These are phyloP conservation scores for Cherax quadricarinatus DNA, from an alignment of 1,140 invertebrate genomes.

Conservation along the genomic window DNA sequence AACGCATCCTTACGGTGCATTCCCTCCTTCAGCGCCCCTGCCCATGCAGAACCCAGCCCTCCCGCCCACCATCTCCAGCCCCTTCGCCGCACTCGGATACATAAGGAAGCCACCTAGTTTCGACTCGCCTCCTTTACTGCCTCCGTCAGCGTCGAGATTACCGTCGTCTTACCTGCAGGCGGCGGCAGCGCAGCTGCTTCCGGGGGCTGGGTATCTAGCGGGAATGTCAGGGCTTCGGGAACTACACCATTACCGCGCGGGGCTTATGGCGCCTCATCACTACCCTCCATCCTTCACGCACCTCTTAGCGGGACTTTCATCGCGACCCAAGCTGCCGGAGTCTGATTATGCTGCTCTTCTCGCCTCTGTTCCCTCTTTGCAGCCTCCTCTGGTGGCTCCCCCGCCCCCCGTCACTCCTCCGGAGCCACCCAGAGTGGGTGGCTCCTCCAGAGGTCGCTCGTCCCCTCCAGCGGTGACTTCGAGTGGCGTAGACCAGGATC, in stretches of 20 bases:
- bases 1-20: slow-evolving; percentile 51
- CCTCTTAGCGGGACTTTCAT: slow-evolving; percentile 64
- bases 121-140: slow-evolving; percentile 54
- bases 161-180: slow-evolving; percentile 69
- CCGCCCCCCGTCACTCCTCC: slow-evolving; percentile 43
- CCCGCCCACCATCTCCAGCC: slow-evolving; percentile 63
- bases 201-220: slow-evolving; percentile 69
- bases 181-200: slow-evolving; percentile 64
- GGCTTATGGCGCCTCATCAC: slow-evolving; percentile 50
- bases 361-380: slow-evolving; percentile 44
- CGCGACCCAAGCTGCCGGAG: slow-evolving; percentile 60
- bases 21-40: slow-evolving; percentile 50
- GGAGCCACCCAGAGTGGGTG: not conserved
- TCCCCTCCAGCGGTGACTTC: slow-evolving; percentile 26
- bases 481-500: slow-evolving; percentile 66
- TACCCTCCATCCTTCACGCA: slow-evolving; percentile 68
- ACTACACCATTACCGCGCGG: slow-evolving; percentile 64
- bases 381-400: slow-evolving; percentile 46
- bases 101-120: slow-evolving; percentile 50
- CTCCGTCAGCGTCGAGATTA: slow-evolving; percentile 63
- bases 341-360: slow-evolving; percentile 57
- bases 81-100: slow-evolving; percentile 61
- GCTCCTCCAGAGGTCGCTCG: slow-evolving; percentile 5
- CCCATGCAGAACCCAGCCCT: slow-evolving; percentile 51
- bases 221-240: slow-evolving; percentile 62